phyloP scores from a whole-genome alignment of 1,140 invertebrate species.

The Saccostrea echinata region DNA sequence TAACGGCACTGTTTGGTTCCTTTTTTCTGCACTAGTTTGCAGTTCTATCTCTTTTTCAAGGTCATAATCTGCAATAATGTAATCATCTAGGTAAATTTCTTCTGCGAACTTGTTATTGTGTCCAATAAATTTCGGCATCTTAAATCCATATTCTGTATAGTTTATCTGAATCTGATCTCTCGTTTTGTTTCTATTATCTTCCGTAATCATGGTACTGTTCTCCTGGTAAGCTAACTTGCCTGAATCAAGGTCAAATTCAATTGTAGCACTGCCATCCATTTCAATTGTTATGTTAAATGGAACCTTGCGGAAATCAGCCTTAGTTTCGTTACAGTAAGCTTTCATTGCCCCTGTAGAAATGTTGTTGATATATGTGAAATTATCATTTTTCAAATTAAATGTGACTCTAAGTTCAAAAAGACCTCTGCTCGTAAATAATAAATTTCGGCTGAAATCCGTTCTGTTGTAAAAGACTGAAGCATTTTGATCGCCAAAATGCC shows the following conservation, averaged over 20 bases:
- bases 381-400: neutral
- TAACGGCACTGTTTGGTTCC: neutral
- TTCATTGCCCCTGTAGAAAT: neutral
- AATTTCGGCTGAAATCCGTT: neutral
- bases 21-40: neutral
- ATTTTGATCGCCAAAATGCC: neutral
- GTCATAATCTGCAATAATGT: neutral
- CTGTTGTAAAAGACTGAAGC: neutral
- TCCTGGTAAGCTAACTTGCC: neutral
- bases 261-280: neutral
- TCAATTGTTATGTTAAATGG: neutral
- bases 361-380: neutral
- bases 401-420: neutral
- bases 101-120: neutral
- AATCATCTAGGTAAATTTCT: neutral
- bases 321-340: neutral
- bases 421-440: neutral
- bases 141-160: neutral
- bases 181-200: neutral
- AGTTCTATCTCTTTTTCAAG: neutral
- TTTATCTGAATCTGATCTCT: neutral
- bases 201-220: neutral
- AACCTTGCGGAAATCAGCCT: neutral
- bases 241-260: neutral
- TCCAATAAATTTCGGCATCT: slow-evolving; percentile 7